Conservation (phyloP, 2,797 vertebrate genomes). For the Microcaecilia unicolor region DNA sequence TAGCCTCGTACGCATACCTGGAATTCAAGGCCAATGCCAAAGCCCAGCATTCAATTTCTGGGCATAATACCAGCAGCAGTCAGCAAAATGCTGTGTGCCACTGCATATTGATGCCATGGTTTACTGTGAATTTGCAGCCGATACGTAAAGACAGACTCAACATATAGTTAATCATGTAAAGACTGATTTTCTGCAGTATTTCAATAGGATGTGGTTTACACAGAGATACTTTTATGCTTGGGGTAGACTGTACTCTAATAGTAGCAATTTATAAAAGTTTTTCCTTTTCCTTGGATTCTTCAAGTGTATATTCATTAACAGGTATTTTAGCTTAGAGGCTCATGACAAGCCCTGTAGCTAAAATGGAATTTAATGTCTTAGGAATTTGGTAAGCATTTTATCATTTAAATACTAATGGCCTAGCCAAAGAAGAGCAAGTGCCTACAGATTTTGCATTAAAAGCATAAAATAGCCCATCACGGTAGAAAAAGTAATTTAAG, state of each 20-base stretch:
- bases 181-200: neutral
- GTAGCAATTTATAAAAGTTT: too few species aligned
- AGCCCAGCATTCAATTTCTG: too few species aligned
- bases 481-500: neutral
- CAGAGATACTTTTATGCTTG: neutral
- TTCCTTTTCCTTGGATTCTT: too few species aligned
- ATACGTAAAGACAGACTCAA: conserved; percentile 4
- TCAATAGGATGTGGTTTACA: conserved; percentile 4
- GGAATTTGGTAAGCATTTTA: neutral
- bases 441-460: neutral
- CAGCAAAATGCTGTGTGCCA: too few species aligned
- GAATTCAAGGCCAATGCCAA: too few species aligned
- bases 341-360: neutral
- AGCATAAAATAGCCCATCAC: neutral
- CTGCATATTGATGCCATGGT: too few species aligned
- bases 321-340: neutral
- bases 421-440: neutral
- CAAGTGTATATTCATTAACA: neutral
- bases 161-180: neutral
- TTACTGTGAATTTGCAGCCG: neutral
- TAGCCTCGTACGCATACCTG: too few species aligned
- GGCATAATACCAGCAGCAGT: too few species aligned
- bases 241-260: neutral
- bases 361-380: neutral
- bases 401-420: neutral